Evolutionary conservation across 2,888 invertebrate genomes (phyloP), one percentile per base, ranked within the genome.

Genomic region (Volucella inflata): DNA sequence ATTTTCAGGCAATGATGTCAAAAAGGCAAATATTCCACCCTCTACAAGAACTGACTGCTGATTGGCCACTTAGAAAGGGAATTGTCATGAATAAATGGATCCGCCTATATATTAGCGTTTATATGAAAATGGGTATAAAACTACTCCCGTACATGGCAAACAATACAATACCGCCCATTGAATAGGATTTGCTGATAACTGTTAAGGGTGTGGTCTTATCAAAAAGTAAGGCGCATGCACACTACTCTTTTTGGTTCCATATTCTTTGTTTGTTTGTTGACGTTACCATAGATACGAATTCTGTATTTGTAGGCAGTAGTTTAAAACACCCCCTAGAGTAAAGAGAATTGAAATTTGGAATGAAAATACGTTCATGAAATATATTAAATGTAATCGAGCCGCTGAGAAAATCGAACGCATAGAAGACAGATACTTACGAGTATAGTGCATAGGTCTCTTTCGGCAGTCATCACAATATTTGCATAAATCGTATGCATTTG

Each of bases 271-370:
- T 76, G 67, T 72, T 68, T 72, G 71, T 44, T 44, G 30, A 42
- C 38, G 82, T 83, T 83, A 68, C 82, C 82, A 83, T 83, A 78
- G 82, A 78, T 78, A 83, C 77, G 48, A 62, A 12, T 67, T 46
- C 50, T 55, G 53, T 48, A 50, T 67, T 70, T 76, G 77, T 67
- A 60, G 51, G 67, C 65, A 70, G 70, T 48, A 70, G 71, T 71
- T 57, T 71, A 70, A 78, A 64, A 64, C 78, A 71, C 53, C 78
- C 70, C 70, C 50, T 64, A 16, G 57, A 78, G 78, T 64, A 38
- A 51, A 72, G 65, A 72, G 65, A 72, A 78, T 78, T 72, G 79
- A 79, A 67, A 59, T 72, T 67, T 71, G 55, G 59, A 78, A 64
- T 77, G 70, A 76, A 67, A 76, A 76, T 68, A 71, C 78, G 78